Percentiles rank a stretch among this genome's conserved stretches.
These are phyloP conservation scores for Salminus brasiliensis DNA, from an alignment of 2,113 vertebrate genomes.

Conservation along the genomic window DNA sequence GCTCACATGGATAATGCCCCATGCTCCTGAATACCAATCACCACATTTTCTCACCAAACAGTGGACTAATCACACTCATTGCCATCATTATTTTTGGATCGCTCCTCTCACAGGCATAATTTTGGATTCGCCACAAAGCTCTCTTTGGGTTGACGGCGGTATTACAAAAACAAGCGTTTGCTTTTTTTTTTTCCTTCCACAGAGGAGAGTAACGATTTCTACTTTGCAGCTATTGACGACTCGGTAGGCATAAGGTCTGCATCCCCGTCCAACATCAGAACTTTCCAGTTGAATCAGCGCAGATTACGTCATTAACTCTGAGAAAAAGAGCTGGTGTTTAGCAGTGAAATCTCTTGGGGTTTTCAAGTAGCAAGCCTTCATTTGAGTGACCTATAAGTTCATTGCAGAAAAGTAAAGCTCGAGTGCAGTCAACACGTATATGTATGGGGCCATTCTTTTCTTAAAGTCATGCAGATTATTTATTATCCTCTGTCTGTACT, in stretches of 20 bases:
- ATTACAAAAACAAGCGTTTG: background rate
- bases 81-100: conserved; percentile 56
- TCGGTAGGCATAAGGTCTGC: background rate
- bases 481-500: no score
- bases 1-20: conserved; percentile 65
- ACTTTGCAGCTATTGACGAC: background rate
- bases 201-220: background rate
- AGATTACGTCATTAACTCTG: background rate
- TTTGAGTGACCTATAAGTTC: no score
- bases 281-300: background rate
- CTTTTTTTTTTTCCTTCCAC: background rate
- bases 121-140: conserved; percentile 12
- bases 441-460: no score
- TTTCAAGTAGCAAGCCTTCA: no score
- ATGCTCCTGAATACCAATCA: conserved; percentile 75
- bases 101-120: conserved; percentile 22
- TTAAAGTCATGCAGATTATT: no score
- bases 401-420: no score
- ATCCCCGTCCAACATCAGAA: background rate
- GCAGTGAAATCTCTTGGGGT: background rate
- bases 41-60: conserved; percentile 66
- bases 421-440: no score
- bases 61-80: conserved; percentile 60
- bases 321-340: background rate
- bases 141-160: background rate